Conservation (phyloP, 2,888 invertebrate genomes). For the Pegoplata infirma region DNA sequence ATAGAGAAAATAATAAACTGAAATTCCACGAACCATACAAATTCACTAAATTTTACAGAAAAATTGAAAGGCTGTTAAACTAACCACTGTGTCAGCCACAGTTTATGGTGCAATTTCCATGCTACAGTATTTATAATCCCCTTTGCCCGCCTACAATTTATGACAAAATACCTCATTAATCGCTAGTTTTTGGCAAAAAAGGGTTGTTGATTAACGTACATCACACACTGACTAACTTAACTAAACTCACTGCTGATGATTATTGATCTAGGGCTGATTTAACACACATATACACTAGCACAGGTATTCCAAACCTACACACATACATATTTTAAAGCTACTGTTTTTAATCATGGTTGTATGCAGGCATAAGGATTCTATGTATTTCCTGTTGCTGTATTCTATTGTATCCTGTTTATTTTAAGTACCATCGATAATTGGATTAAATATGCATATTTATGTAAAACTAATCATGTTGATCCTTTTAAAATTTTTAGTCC, state of each 20-base stretch:
- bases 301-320: not conserved
- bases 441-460: slow-evolving; percentile 56
- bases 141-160: slow-evolving; percentile 45
- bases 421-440: slow-evolving; percentile 62
- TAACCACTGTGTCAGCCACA: not conserved
- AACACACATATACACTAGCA: no score
- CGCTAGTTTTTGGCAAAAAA: slow-evolving; percentile 23
- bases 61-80: not conserved
- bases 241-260: not conserved
- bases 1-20: not conserved
- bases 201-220: slow-evolving; percentile 2
- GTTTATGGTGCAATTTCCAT: slow-evolving; percentile 21
- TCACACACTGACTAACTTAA: not conserved
- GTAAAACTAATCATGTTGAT: slow-evolving; percentile 19
- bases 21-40: not conserved
- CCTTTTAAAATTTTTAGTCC: slow-evolving; percentile 15
- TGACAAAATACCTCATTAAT: slow-evolving; percentile 44
- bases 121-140: slow-evolving; percentile 34
- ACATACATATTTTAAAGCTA: not conserved
- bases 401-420: slow-evolving; percentile 21
- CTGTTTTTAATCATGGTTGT: not conserved
- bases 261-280: slow-evolving; percentile 2
- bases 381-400: slow-evolving; percentile 18
- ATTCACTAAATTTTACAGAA: not conserved
- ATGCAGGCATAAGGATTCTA: not conserved